A percentile compares a stretch with the other conserved stretches of the same genome.
Conservation (phyloP, 2,888 invertebrate genomes). For the Desoria tigrina region DNA sequence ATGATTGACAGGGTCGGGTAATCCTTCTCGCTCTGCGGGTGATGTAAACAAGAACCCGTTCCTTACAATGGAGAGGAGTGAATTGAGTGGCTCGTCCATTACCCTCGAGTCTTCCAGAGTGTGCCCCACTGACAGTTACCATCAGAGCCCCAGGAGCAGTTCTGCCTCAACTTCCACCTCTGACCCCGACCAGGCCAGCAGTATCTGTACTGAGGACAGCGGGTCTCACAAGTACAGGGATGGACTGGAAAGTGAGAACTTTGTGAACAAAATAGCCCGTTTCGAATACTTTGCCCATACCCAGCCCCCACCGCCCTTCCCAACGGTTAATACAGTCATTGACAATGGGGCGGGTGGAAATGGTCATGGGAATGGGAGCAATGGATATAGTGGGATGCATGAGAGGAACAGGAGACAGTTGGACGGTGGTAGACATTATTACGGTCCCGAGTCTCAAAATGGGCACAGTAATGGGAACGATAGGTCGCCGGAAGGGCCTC, state of each 20-base stretch:
- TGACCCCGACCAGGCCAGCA: constrained; percentile 26
- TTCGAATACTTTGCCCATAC: constrained; percentile 73
- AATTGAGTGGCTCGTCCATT: constrained; percentile 16
- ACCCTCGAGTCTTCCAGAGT: constrained; percentile 19
- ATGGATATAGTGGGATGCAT: background rate
- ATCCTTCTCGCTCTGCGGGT: constrained; percentile 49
- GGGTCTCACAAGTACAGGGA: constrained; percentile 42
- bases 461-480: constrained; percentile 1
- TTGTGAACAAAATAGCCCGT: constrained; percentile 75
- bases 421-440: background rate
- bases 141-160: constrained; percentile 32
- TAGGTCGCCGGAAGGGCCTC: background rate
- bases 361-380: constrained; percentile 13
- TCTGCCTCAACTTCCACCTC: constrained; percentile 41
- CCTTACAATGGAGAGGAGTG: constrained; percentile 15
- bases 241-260: constrained; percentile 61
- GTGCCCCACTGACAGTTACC: constrained; percentile 28
- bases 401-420: too few species aligned
- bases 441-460: background rate
- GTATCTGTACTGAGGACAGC: constrained; percentile 3
- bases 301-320: constrained; percentile 43
- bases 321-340: constrained; percentile 24
- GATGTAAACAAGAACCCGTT: constrained; percentile 48
- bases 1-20: constrained; percentile 53
- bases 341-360: constrained; percentile 30